Percentiles rank a stretch among this genome's conserved stretches.
Evolutionary conservation across 2,113 vertebrate species (phyloP).

Genomic region (Solenodon paradoxus): DNA sequence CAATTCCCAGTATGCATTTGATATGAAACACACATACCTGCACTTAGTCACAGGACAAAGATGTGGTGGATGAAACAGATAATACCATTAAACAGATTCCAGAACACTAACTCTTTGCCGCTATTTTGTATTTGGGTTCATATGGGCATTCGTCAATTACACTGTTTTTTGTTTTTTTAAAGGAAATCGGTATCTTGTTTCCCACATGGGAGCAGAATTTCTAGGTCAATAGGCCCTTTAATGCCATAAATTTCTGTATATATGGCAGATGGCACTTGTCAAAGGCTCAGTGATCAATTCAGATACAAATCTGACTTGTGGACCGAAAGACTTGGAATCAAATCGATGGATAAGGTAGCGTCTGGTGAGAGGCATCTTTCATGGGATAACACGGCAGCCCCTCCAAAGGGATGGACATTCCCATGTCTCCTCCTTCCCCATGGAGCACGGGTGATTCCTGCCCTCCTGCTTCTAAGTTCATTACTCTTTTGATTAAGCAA

Average conservation of each 20-base stretch:
- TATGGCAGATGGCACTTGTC: conserved; percentile 78
- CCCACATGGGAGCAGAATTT: conserved; percentile 62
- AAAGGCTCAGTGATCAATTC: conserved; percentile 78
- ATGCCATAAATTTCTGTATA: conserved; percentile 61
- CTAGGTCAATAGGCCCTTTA: conserved; percentile 67
- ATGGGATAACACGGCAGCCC: neutral
- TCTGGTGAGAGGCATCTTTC: neutral
- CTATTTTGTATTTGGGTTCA: conserved; percentile 66
- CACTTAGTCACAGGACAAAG: neutral
- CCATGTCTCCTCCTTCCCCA: neutral
- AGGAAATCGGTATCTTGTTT: conserved; percentile 74
- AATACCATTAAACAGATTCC: neutral
- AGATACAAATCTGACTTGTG: conserved; percentile 79
- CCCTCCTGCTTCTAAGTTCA: neutral
- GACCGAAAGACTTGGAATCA: conserved; percentile 66
- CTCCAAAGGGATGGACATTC: fast-evolving
- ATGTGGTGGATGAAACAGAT: neutral
- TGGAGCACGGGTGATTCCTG: neutral
- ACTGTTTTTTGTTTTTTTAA: conserved; percentile 71
- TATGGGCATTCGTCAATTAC: conserved; percentile 76
- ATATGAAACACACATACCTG: neutral
- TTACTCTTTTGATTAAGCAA: neutral
- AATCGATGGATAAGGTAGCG: conserved; percentile 54
- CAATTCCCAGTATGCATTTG: neutral
- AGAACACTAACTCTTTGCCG: conserved; percentile 29